Evolutionary conservation across 30 jellyfish, hydroid and myxozoan species (phyloP), one percentile per base, ranked within the genome.

Genomic region (Pelagia noctiluca): DNA sequence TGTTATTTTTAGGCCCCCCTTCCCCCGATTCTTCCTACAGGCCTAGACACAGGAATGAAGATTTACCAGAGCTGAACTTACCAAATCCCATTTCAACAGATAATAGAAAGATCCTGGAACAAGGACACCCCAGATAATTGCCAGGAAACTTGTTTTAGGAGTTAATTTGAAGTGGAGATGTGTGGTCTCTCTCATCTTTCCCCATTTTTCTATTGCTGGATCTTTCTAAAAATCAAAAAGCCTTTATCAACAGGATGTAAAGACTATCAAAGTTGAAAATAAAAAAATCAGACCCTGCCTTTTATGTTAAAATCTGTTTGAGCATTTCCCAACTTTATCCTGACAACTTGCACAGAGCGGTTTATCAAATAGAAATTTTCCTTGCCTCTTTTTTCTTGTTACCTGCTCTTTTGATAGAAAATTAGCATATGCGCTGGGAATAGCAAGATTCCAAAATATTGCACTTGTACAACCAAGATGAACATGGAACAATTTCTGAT

Each of bases 191-290:
- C 92, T 73, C 95, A 89, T 76, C 36, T 64, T 54, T 25, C 87
- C 95, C 97, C 97, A 89, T 63, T 91, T 42, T 50, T 89, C 97
- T n/a, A 89, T 89, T 13, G 97, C 97, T 1, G 97, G 97, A 42
- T 89, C 97, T 89, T 83, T 80, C 95, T 81, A 75, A 29, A 67
- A 53, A 31, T 23, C 21, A 35, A 5, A 42, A 8, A 42, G 57
- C 12, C 16, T 5, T 42, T 8, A 5, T 42, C 8, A 16, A 42
- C 8, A 42, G 8, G 57, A 42, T 42, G 57, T 5, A 42, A 42
- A 5, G 57, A 42, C 57, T 42, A 16, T 42, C 16, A 5, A 42
- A 42, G 57, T 42, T 16, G 16, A 42, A 16, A 8, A 5, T 16
- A 42, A 42, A 42, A 42, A 42, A 8, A 42, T 42, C 12, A 5